A percentile compares a stretch with the other conserved stretches of the same genome.
These are phyloP conservation scores for Argyra leucocephala DNA, from an alignment of 2,888 invertebrate species.

Conservation along the genomic window DNA sequence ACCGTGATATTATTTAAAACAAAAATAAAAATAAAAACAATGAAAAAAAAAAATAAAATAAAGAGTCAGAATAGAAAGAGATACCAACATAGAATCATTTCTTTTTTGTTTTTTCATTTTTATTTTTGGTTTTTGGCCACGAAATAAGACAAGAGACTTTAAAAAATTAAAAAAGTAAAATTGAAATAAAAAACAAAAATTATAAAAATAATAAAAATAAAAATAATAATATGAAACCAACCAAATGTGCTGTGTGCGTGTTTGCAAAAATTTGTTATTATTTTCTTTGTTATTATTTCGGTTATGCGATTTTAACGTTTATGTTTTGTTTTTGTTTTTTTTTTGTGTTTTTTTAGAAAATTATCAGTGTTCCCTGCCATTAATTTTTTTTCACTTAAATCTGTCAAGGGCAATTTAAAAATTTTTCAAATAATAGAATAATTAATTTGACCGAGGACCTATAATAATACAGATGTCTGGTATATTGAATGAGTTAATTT, in stretches of 20 bases:
- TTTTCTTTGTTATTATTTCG: too few relatives aligned
- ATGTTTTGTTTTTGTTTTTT: too few relatives aligned
- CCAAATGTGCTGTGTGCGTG: background rate
- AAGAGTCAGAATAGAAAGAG: too few relatives aligned
- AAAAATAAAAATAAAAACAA: background rate
- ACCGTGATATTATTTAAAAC: background rate
- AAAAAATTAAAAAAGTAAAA: background rate
- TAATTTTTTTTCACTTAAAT: too few relatives aligned
- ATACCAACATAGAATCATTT: background rate
- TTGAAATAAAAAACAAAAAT: background rate
- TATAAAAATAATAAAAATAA: background rate
- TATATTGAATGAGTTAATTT: too few relatives aligned
- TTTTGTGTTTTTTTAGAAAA: too few relatives aligned
- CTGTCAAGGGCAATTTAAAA: too few relatives aligned
- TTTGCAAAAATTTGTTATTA: background rate
- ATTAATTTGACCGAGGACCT: too few relatives aligned
- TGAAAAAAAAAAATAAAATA: background rate
- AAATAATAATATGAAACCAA: background rate
- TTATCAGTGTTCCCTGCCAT: too few relatives aligned
- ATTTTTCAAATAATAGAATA: too few relatives aligned
- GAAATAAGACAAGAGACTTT: slow-evolving; percentile 6
- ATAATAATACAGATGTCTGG: too few relatives aligned
- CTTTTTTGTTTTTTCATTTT: background rate
- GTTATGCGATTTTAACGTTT: too few relatives aligned
- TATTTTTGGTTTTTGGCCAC: background rate